Evolutionary conservation across 1,140 invertebrate species (phyloP).

Genomic region (Bradysia coprophila): DNA sequence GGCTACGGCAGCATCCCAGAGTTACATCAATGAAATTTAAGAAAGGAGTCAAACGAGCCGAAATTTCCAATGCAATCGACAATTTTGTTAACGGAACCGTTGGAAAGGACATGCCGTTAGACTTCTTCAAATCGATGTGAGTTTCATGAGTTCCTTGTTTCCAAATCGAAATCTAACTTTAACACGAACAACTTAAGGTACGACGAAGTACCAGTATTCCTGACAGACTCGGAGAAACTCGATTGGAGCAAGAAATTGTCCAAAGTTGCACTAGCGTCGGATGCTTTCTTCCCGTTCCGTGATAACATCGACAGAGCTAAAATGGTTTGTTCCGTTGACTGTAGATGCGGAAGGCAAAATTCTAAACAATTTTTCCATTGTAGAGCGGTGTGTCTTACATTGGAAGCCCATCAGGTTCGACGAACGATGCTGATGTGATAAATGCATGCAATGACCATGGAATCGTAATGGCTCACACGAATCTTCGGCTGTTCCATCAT

Average conservation of each 20-base stretch:
- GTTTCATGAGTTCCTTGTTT: no score
- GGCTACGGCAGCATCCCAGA: conserved; percentile 84
- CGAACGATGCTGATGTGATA: conserved; percentile 80
- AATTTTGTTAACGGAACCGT: conserved; percentile 84
- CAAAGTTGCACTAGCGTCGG: conserved; percentile 85
- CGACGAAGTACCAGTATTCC: conserved; percentile 48
- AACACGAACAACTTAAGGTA: conserved; percentile 30
- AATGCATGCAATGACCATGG: conserved; percentile 82
- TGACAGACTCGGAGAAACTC: conserved; percentile 48
- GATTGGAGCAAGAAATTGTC: conserved; percentile 66
- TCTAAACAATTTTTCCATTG: conserved; percentile 11
- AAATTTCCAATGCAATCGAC: conserved; percentile 92
- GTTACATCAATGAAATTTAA: conserved; percentile 78
- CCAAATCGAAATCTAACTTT: not conserved
- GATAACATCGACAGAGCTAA: conserved; percentile 92
- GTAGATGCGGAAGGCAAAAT: not conserved
- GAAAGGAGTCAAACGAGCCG: conserved; percentile 72
- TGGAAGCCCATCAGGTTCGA: conserved; percentile 82
- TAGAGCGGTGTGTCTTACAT: conserved; percentile 92
- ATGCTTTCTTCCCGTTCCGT: conserved; percentile 96
- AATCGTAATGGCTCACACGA: conserved; percentile 80
- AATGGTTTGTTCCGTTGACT: conserved; percentile 60
- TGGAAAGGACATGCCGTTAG: conserved; percentile 38
- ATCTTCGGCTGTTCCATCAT: conserved; percentile 88
- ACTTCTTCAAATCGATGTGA: conserved; percentile 20